Base-by-base conservation (phyloP, 2,888 invertebrate genomes). In the Slavum lentiscoides region DNA sequence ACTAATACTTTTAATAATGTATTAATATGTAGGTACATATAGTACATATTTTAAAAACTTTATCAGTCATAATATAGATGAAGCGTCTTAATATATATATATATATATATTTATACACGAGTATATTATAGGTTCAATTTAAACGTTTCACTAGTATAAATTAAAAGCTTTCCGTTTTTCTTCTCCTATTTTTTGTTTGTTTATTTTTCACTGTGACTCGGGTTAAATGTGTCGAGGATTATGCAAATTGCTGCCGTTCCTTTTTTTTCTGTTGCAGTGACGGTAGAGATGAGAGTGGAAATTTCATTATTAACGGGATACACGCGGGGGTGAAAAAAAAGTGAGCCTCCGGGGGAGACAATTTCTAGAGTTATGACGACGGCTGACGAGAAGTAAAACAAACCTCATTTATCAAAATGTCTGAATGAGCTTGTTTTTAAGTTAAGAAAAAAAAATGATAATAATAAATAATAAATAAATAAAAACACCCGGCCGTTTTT, bases 391-490 rank as follows among this genome's bases (percentile, higher is more conserved):
- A 64, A 77, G 64, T 70, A 70, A 77, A 77, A 77, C 69, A 77
- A 77, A 77, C 77, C 70, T 77, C 77, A 77, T 77, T 77, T 77
- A 77, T 77, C 77, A 77, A 77, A 77, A 77, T 55, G 77, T 77
- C 70, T 0, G 70, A 62, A 77, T 70, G 55, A 70, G 69, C 30
- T 62, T 62, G 62, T 70, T 77, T 77, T 70, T 70, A 17, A 55
- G 55, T 21, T 62, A 30, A 30, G 30, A 30, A 30, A 30, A 30
- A 30, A 4, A 30, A 30, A 30, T 2, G 4, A 30, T 30, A 2
- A 30, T 30, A 30, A 30, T 30, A 30, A 30, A 2, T 2, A 30
- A 77, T 61, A 74, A 55, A 59, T 17, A 49, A 68, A 68, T 19
- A 37, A 69, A 49, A 53, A 53, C 30, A 21, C n/a, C 23, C 49